phyloP scores from a whole-genome alignment of 2,797 vertebrate genomes.

The Xiphophorus birchmanni region DNA sequence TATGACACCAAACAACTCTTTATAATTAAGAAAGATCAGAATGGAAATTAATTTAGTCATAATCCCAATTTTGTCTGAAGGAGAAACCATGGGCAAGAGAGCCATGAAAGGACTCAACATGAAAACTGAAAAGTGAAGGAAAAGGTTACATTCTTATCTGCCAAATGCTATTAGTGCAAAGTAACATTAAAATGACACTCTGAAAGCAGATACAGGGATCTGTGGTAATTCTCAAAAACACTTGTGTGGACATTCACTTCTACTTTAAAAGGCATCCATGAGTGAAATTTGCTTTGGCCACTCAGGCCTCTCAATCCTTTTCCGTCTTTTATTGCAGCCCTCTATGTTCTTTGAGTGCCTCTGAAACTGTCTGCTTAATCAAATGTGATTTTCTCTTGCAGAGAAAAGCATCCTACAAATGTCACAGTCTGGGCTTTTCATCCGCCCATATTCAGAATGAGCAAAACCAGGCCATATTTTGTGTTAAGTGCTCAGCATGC shows the following conservation, averaged over 20 bases:
- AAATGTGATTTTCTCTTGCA: constrained; percentile 5
- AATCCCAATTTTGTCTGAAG: neutral
- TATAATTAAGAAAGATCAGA: constrained; percentile 1
- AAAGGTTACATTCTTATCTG: neutral
- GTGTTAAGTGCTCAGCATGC: constrained; percentile 1
- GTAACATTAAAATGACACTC: constrained; percentile 2
- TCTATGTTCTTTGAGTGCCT: constrained; percentile 17
- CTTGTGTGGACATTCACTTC: constrained; percentile 2
- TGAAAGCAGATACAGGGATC: constrained; percentile 12
- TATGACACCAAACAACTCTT: neutral
- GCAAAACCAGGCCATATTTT: constrained; percentile 24
- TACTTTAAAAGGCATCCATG: constrained; percentile 35
- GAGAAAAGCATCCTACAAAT: constrained; percentile 10
- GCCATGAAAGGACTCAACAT: neutral
- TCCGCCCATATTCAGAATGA: neutral
- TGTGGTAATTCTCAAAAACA: constrained; percentile 14
- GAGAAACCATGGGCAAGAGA: neutral
- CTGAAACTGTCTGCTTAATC: constrained; percentile 8
- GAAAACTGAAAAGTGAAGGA: neutral
- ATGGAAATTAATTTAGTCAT: neutral
- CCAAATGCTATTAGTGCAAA: neutral
- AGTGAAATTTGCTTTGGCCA: constrained; percentile 43
- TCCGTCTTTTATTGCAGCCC: constrained; percentile 19
- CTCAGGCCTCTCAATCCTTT: constrained; percentile 20
- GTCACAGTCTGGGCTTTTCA: constrained; percentile 21